Evolutionary conservation across 1,140 invertebrate genomes (phyloP).

Genomic region (Drosophila bipectinata): DNA sequence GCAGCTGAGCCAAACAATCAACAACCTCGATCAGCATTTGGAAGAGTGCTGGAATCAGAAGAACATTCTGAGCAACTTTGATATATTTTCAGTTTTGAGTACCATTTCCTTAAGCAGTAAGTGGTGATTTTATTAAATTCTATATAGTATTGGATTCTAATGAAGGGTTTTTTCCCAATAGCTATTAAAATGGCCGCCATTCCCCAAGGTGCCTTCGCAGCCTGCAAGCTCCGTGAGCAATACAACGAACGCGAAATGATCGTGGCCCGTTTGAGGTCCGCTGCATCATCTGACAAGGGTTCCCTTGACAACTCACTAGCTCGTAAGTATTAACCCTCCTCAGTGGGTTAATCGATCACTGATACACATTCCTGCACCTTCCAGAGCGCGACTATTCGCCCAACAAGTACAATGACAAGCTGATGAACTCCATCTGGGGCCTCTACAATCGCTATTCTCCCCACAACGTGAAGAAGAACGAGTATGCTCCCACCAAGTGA

Average conservation of each 20-base stretch:
- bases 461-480: slow-evolving; percentile 92
- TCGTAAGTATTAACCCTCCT: slow-evolving; percentile 46
- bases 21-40: slow-evolving; percentile 51
- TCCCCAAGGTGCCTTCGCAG: slow-evolving; percentile 86
- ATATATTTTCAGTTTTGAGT: slow-evolving; percentile 24
- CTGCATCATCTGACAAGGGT: slow-evolving; percentile 66
- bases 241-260: slow-evolving; percentile 82
- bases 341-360: slow-evolving; percentile 8
- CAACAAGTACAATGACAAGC: slow-evolving; percentile 91
- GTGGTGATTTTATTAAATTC: neutral
- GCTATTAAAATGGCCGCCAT: slow-evolving; percentile 84
- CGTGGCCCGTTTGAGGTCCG: slow-evolving; percentile 69
- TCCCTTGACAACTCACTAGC: slow-evolving; percentile 56
- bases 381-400: slow-evolving; percentile 86
- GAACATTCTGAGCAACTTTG: slow-evolving; percentile 32
- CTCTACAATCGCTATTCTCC: slow-evolving; percentile 93
- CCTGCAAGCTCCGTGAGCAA: slow-evolving; percentile 85
- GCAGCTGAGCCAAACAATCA: slow-evolving; percentile 41
- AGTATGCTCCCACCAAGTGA: slow-evolving; percentile 85
- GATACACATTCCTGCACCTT: slow-evolving; percentile 34
- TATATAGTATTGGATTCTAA: neutral
- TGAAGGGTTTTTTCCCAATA: neutral
- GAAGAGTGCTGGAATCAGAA: slow-evolving; percentile 37
- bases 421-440: slow-evolving; percentile 96
- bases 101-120: slow-evolving; percentile 46